phyloP scores from a whole-genome alignment of 2,888 invertebrate species.

The Rhaphigaster nebulosa region DNA sequence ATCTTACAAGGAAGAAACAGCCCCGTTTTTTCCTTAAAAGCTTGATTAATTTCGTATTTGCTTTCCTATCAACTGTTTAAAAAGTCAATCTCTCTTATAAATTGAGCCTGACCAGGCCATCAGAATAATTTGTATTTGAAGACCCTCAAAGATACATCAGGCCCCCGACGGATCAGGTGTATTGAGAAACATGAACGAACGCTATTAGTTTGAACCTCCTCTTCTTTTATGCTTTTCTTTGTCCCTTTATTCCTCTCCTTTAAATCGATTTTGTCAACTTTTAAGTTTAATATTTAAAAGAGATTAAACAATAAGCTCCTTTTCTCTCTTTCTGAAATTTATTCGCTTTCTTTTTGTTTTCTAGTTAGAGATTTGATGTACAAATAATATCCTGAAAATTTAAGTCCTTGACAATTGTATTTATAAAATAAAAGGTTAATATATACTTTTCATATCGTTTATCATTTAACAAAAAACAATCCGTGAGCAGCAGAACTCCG shows the following conservation, averaged over 20 bases:
- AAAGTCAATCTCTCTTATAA: not conserved
- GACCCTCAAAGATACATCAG: conserved; percentile 26
- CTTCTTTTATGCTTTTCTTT: not conserved
- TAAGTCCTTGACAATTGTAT: not conserved
- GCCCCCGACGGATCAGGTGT: not conserved
- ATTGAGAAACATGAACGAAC: not conserved
- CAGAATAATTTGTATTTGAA: conserved; percentile 46
- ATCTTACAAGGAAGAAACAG: too few species aligned
- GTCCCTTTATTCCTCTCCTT: not conserved
- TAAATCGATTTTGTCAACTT: not conserved
- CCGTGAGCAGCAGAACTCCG: too few species aligned
- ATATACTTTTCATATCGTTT: not conserved
- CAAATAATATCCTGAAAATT: not conserved
- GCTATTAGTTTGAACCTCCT: not conserved
- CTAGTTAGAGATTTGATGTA: not conserved
- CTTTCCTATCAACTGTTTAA: not conserved
- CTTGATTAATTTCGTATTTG: not conserved
- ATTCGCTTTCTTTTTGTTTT: not conserved
- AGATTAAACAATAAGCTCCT: conserved; percentile 37
- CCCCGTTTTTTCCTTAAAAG: not conserved
- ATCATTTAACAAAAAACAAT: too few species aligned
- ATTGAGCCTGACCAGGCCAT: not conserved
- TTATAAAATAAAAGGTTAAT: not conserved
- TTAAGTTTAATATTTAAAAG: not conserved
- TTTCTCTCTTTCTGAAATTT: not conserved